Evolutionary conservation across 2,797 vertebrate genomes (phyloP), one percentile per base, ranked within the genome.

Genomic region (Sparus aurata): DNA sequence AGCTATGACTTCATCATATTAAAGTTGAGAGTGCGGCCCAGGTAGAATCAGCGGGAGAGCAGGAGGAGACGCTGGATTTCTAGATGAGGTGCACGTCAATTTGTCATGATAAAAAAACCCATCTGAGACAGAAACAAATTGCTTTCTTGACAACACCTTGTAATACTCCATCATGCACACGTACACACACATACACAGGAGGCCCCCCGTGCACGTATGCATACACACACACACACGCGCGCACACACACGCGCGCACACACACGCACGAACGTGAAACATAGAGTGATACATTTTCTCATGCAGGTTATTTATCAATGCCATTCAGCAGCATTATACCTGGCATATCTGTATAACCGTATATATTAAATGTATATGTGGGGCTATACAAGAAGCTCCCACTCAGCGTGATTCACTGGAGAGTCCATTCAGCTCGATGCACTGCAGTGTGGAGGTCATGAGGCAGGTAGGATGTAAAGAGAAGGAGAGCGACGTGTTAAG

Each of bases 71-170:
- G 73, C 75, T 58, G 80, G 85, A 85, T 88, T 90, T 88, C 87
- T 69, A 85, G 80, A 93, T 89, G 90, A 89, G 91, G 82, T 87
- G 80, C 59, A 58, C 41, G 85, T 91, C 91, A 73, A 93, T 94
- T 93, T 92, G 91, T 94, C 93, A 92, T 90, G 90, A 93, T 94
- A 91, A 91, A 92, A 92, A 91, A 92, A 62, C 57, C 58, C 91
- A 88, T 92, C 85, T 69, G 82, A 93, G 90, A 91, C 92, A 90
- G 92, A 92, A 94, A 94, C 91, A 94, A 94, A 95, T 94, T 93
- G 92, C 90, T 94, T 94, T 94, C 91, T 93, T 93, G 93, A 94
- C 91, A 94, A 94, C 92, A 91, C 86, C 89, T 92, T 92, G 90
- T 94, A 93, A 92, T 89, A 91, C 92, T 93, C 89, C 78, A 91